Percentiles rank a stretch among this genome's conserved stretches.
Evolutionary conservation across 2,797 vertebrate genomes (phyloP).

Genomic region (Anniella stebbinsi): DNA sequence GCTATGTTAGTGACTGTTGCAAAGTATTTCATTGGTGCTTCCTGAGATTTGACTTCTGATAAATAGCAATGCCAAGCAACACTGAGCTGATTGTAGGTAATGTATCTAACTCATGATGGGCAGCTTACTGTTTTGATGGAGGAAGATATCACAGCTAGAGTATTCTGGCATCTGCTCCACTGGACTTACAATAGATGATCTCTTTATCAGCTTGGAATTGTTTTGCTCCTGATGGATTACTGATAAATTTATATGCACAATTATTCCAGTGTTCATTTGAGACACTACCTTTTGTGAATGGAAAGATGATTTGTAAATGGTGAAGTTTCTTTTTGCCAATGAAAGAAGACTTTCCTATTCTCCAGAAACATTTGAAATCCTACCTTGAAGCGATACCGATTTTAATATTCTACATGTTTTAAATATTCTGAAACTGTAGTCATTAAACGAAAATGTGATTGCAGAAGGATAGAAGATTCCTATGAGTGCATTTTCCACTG

Average conservation of each 20-base stretch:
- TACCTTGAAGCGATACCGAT: conserved; percentile 41
- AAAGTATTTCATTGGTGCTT: conserved; percentile 19
- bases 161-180: conserved; percentile 64
- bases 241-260: conserved; percentile 67
- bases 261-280: conserved; percentile 69
- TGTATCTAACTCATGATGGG: conserved; percentile 65
- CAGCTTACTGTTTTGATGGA: conserved; percentile 62
- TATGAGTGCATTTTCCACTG: not conserved
- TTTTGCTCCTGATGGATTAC: conserved; percentile 67
- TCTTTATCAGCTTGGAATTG: conserved; percentile 44
- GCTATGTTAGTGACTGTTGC: conserved; percentile 28
- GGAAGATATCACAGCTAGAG: conserved; percentile 58
- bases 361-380: conserved; percentile 51
- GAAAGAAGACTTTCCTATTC: conserved; percentile 46
- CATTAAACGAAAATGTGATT: conserved; percentile 49
- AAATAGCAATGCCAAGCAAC: conserved; percentile 35
- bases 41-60: conserved; percentile 62
- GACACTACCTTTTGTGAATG: conserved; percentile 75
- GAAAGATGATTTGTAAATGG: conserved; percentile 72
- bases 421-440: conserved; percentile 46
- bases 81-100: conserved; percentile 48
- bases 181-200: conserved; percentile 66
- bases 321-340: conserved; percentile 59
- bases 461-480: not conserved
- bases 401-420: conserved; percentile 52